Conservation (phyloP, 2,113 vertebrate species). For the Coracopsis vasa region DNA sequence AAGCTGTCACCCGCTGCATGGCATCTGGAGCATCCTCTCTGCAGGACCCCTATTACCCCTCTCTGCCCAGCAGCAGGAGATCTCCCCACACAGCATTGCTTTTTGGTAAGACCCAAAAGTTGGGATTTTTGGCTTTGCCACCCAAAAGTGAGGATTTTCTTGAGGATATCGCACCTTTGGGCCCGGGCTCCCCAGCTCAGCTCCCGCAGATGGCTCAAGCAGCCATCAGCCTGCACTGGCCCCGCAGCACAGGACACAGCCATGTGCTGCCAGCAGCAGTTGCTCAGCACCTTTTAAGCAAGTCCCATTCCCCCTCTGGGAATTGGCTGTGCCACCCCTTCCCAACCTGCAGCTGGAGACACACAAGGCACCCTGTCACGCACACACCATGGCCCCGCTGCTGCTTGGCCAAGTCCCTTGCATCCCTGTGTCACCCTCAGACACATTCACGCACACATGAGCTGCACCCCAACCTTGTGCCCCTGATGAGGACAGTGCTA, state of each 20-base stretch:
- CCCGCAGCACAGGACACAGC: rapidly evolving
- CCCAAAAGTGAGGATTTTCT: background rate
- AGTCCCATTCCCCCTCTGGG: background rate
- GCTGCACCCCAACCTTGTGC: rapidly evolving
- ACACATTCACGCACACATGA: rapidly evolving
- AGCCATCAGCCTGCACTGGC: background rate
- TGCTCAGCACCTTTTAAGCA: background rate
- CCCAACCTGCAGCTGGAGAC: background rate
- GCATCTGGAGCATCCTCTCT: constrained; percentile 1
- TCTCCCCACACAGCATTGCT: background rate
- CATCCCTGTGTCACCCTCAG: rapidly evolving
- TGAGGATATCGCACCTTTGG: background rate
- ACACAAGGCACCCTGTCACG: rapidly evolving
- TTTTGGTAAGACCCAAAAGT: background rate
- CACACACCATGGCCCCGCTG: rapidly evolving
- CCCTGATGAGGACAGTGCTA: rapidly evolving
- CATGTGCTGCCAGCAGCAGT: background rate
- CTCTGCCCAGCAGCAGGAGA: background rate
- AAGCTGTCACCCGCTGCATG: background rate
- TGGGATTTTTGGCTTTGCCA: background rate
- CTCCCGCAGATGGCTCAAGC: background rate
- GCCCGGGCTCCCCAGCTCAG: background rate
- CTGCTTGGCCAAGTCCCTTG: rapidly evolving
- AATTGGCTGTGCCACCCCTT: background rate
- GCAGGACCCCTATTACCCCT: background rate